Evolutionary conservation across 2,113 vertebrate species (phyloP), one percentile per base, ranked within the genome.

Genomic region (Rhabdornis inornatus): DNA sequence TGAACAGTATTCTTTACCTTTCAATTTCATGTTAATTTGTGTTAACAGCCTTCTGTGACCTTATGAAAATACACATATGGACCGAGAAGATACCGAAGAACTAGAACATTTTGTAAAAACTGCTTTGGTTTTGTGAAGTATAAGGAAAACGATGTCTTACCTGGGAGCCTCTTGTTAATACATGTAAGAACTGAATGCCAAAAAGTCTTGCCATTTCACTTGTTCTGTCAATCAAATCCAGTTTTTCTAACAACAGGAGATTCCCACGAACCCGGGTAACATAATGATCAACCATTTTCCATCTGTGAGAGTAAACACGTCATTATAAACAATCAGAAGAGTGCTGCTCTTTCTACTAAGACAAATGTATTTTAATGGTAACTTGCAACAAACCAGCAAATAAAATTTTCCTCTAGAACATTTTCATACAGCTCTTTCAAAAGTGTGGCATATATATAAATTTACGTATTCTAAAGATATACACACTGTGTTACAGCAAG

Each of bases 131-230:
- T 70, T 17, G 78, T 40, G 57, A 96, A 80, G 23, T 28, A 28
- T 75, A 92, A 47, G 64, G 75, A 95, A 83, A 92, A 87, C 7
- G 0, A 63, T 70, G 68, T 93, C 93, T 97, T 97, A 98, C 98
- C 98, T 98, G 98, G 64, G 99, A 99, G 25, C 99, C 99, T 91
- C 99, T 98, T 83, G 99, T 99, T 89, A 99, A 97, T 44, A 99
- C 99, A 78, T 99, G 99, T 87, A 98, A 98, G 97, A 99, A 99
- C 96, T 99, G 99, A 97, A 99, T 99, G 56, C 99, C 99, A 97
- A 99, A 99, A 71, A 99, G 97, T 63, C 99, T 97, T 2, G 99
- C 99, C 97, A 99, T 98, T 97, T 99, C 99, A 93, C 99, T 99
- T 94, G 99, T 99, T 96, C 99, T 98, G 94, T 99, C 99, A 85